phyloP scores from a whole-genome alignment of 2,797 vertebrate genomes.

The Sebastes nivosus region DNA sequence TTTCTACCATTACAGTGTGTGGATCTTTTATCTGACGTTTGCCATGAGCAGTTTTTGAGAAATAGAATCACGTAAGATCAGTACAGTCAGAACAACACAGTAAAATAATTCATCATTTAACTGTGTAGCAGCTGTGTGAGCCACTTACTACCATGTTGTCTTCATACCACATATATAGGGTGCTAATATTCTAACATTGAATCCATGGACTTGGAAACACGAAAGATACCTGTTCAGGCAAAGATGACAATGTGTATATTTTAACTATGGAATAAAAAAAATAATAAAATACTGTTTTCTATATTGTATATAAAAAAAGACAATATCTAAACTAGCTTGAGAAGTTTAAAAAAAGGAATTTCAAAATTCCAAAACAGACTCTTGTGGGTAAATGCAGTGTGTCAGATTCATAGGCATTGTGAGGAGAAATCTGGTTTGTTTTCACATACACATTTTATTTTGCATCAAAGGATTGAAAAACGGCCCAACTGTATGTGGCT shows the following conservation, averaged over 20 bases:
- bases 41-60: background rate
- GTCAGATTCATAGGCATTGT: conserved; percentile 32
- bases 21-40: background rate
- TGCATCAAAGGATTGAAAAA: conserved; percentile 80
- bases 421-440: conserved; percentile 47
- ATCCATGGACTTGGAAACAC: background rate
- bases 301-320: too few relatives aligned
- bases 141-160: background rate
- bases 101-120: conserved; percentile 1
- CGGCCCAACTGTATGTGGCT: conserved; percentile 78
- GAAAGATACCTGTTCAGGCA: background rate
- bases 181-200: background rate
- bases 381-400: background rate
- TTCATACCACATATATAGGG: background rate
- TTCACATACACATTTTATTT: conserved; percentile 86
- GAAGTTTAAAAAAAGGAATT: background rate
- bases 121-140: background rate
- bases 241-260: background rate
- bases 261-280: background rate
- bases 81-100: background rate
- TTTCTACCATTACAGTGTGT: background rate
- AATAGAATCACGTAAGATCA: background rate
- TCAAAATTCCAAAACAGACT: background rate
- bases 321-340: background rate
- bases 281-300: background rate